Percentiles rank a stretch among this genome's conserved stretches.
phyloP scores from a whole-genome alignment of 2,797 vertebrate genomes.

The Lepus townsendii region DNA sequence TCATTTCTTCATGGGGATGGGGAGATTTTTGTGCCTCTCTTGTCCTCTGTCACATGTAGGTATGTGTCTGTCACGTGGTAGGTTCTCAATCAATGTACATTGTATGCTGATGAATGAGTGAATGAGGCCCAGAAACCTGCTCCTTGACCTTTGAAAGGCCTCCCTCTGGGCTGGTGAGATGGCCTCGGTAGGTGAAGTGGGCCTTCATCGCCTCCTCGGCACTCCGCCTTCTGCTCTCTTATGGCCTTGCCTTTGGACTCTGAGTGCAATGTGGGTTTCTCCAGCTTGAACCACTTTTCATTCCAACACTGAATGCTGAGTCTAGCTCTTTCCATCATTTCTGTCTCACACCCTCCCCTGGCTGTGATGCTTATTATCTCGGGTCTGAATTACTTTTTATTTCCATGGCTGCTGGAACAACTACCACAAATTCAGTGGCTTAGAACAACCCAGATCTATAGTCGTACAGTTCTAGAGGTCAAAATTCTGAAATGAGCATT shows the following conservation, averaged over 20 bases:
- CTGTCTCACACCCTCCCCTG: not conserved
- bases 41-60: not conserved
- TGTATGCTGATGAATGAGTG: not conserved
- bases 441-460: not conserved
- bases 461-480: not conserved
- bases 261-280: not conserved
- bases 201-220: not conserved
- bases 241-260: not conserved
- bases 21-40: not conserved
- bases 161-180: not conserved
- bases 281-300: not conserved
- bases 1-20: not conserved
- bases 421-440: not conserved
- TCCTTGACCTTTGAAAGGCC: not conserved
- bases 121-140: not conserved
- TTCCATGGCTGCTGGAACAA: not conserved
- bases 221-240: not conserved
- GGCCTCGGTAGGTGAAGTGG: not conserved
- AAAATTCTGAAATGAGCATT: not conserved
- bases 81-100: not conserved
- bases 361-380: not conserved
- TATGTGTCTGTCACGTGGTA: not conserved
- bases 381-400: not conserved
- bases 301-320: not conserved
- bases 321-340: not conserved